Evolutionary conservation across 1,140 invertebrate genomes (phyloP), one percentile per base, ranked within the genome.

Genomic region (Bathynomus jamesi): DNA sequence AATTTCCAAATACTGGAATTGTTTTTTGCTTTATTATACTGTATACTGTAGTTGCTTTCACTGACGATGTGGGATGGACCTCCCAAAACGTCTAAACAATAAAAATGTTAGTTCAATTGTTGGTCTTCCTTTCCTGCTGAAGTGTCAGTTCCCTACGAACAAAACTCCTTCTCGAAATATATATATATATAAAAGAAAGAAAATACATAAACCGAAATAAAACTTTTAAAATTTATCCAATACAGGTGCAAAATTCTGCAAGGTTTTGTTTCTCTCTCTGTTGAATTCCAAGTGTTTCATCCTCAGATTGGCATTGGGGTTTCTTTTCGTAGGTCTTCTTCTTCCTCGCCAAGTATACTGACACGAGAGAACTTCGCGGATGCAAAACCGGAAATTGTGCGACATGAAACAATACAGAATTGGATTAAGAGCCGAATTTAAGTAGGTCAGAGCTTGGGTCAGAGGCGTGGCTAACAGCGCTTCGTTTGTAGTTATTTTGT

Each of bases 401-500:
- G 71, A 73, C 74, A 76, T 76, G 64, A 76, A 76, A 24, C 70
- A 73, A 70, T 76, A 76, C 0, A 76, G 21, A 17, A 76, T 70
- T 28, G 74, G 74, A 62, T 76, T 76, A 30, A 73, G 67, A 17
- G 74, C 74, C 13, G 74, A 76, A 65, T 76, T 76, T 61, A 76
- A 68, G 61, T 76, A 73, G 30, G 69, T 73, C 11, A 76, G 65
- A 11, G 69, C 61, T 67, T 73, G 40, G n/a, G 74, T 70, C 10
- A 73, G 27, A 5, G 71, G 74, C 28, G 71, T 73, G 32, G 69
- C 65, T 11, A 76, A 46, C 21, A 76, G 30, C 1, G 71, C 74
- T 17, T 65, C 68, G 62, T 72, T 69, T 4, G 67, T 73, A 31
- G 69, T 70, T 13, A 71, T 46, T 27, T 76, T 61, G 68, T 73